These are phyloP conservation scores for Bimastos eiseni DNA, from an alignment of 2,888 invertebrate species.

Conservation along the genomic window DNA sequence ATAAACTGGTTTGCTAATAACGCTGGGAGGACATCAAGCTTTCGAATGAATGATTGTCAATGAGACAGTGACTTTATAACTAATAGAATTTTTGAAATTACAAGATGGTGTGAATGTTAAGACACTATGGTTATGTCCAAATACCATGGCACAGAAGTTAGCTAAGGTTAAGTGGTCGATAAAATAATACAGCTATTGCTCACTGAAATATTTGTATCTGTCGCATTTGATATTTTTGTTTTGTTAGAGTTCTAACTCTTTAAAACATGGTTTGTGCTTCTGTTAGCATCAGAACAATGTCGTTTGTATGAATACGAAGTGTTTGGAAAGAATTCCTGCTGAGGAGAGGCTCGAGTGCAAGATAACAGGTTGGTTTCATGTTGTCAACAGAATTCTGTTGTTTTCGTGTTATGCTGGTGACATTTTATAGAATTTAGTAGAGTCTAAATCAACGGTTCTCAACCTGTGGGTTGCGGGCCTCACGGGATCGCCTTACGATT, in stretches of 20 bases:
- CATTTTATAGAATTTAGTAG: not conserved
- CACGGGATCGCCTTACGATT: too few species aligned
- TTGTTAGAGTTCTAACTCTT: not conserved
- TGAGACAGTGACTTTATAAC: not conserved
- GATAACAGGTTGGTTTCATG: constrained; percentile 49
- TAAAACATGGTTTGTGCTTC: not conserved
- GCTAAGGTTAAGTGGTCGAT: not conserved
- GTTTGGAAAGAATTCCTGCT: constrained; percentile 47
- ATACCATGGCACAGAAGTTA: not conserved
- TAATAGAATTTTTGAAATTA: not conserved
- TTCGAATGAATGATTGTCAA: not conserved
- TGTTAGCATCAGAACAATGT: constrained; percentile 35
- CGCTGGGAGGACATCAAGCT: too few species aligned
- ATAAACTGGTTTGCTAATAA: too few species aligned
- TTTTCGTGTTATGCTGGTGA: not conserved
- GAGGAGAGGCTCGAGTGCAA: constrained; percentile 54
- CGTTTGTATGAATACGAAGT: constrained; percentile 35
- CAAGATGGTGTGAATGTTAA: not conserved
- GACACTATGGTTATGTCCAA: not conserved
- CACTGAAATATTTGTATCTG: not conserved
- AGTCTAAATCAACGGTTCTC: not conserved
- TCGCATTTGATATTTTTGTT: not conserved
- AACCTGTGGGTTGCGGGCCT: too few species aligned
- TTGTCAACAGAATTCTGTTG: not conserved
- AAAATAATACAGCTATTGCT: not conserved